A percentile compares a stretch with the other conserved stretches of the same genome.
Evolutionary conservation across 2,888 invertebrate species (phyloP).

Genomic region (Spilosoma lubricipeda): DNA sequence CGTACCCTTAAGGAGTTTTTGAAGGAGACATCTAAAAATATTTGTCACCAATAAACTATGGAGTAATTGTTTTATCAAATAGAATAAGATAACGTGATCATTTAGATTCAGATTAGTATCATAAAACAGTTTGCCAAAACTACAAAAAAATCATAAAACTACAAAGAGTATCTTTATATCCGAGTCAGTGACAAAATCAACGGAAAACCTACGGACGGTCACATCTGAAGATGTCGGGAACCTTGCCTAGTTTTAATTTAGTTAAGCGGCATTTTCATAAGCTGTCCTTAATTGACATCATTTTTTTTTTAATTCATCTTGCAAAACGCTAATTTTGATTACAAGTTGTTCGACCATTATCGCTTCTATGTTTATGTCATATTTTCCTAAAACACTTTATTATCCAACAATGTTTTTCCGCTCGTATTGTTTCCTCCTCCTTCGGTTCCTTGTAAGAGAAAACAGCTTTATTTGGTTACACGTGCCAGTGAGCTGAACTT

Average conservation of each 20-base stretch:
- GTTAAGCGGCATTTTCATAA: background rate
- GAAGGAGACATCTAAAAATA: background rate
- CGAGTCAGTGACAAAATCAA: background rate
- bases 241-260: background rate
- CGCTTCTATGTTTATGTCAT: background rate
- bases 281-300: background rate
- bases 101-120: background rate
- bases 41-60: too few relatives aligned
- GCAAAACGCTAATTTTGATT: too few relatives aligned
- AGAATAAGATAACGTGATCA: background rate
- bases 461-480: slow-evolving; percentile 17
- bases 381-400: background rate
- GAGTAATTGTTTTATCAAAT: background rate
- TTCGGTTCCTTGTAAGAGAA: slow-evolving; percentile 9
- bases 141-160: too few relatives aligned
- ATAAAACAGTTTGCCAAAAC: background rate
- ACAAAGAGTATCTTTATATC: background rate
- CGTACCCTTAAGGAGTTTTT: background rate
- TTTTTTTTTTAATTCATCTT: background rate
- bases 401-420: background rate
- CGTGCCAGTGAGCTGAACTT: slow-evolving; percentile 9
- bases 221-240: background rate
- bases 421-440: background rate
- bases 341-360: background rate
- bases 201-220: background rate